phyloP scores from a whole-genome alignment of 2,888 invertebrate species.

The Catonia carolina region DNA sequence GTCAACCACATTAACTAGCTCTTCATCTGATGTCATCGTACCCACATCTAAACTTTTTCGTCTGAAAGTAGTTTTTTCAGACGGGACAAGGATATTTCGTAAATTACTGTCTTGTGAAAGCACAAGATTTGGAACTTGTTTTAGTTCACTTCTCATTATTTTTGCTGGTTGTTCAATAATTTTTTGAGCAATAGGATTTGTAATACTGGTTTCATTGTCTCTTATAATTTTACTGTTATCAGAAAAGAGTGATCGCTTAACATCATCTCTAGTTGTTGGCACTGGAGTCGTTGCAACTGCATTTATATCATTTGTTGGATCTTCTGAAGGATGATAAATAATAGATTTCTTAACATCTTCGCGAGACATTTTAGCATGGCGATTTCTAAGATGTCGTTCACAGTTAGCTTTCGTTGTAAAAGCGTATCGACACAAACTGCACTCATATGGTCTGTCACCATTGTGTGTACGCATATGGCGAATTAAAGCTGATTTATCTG shows the following conservation, averaged over 20 bases:
- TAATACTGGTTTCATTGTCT: background rate
- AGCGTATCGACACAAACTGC: constrained; percentile 90
- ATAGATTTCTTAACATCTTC: constrained; percentile 85
- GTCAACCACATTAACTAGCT: constrained; percentile 38
- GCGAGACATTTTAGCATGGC: constrained; percentile 77
- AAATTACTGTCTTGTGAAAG: background rate
- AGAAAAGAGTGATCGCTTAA: constrained; percentile 28
- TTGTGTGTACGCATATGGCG: constrained; percentile 92
- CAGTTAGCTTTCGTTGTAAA: constrained; percentile 98
- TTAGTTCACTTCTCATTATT: background rate
- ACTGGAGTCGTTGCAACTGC: background rate
- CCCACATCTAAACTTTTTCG: constrained; percentile 27
- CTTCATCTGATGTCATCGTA: constrained; percentile 39
- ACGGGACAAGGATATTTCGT: background rate
- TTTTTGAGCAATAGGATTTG: background rate
- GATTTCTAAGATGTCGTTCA: constrained; percentile 86
- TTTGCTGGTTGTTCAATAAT: constrained; percentile 2
- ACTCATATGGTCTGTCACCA: constrained; percentile 91
- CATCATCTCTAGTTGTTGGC: constrained; percentile 20
- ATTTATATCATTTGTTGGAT: constrained; percentile 66
- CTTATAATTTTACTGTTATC: constrained; percentile 3
- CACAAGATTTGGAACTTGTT: background rate
- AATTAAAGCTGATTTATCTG: constrained; percentile 85
- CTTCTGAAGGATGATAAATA: constrained; percentile 80
- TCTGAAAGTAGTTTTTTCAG: background rate